Evolutionary conservation across 2,113 vertebrate genomes (phyloP).

Genomic region (Hippocampus zosterae): DNA sequence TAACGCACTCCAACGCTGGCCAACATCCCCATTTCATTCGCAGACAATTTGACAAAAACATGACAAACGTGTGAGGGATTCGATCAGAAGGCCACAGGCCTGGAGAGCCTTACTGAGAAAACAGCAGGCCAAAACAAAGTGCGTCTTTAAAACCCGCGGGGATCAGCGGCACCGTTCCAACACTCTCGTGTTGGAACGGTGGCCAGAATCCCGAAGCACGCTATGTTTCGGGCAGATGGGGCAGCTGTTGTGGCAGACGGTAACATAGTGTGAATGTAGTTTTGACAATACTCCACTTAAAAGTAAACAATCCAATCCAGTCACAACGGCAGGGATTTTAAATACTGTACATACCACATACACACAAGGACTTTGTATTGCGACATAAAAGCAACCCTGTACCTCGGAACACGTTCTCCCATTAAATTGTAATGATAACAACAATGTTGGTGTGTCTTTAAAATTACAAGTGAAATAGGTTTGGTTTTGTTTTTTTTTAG

Average conservation of each 20-base stretch:
- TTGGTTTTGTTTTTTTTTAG: not conserved
- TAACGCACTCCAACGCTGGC: no score
- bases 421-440: slow-evolving; percentile 14
- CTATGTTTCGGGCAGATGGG: not conserved
- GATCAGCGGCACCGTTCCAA: no score
- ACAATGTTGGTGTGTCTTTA: not conserved
- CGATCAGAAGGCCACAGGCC: no score
- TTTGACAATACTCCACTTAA: not conserved
- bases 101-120: no score
- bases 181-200: no score
- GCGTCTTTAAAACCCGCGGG: no score
- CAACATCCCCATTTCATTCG: no score
- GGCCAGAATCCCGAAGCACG: not conserved
- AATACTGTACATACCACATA: not conserved
- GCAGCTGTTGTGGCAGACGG: not conserved
- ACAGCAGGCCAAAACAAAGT: no score
- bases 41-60: no score
- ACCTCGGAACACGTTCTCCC: slow-evolving; percentile 18
- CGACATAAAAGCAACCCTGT: slow-evolving; percentile 5
- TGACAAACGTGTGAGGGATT: no score
- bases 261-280: not conserved
- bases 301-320: not conserved
- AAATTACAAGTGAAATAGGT: slow-evolving; percentile 17
- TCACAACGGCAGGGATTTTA: not conserved
- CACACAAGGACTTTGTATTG: not conserved